A percentile compares a stretch with the other conserved stretches of the same genome.
phyloP scores from a whole-genome alignment of 2,797 vertebrate species.

The Liasis olivaceus region DNA sequence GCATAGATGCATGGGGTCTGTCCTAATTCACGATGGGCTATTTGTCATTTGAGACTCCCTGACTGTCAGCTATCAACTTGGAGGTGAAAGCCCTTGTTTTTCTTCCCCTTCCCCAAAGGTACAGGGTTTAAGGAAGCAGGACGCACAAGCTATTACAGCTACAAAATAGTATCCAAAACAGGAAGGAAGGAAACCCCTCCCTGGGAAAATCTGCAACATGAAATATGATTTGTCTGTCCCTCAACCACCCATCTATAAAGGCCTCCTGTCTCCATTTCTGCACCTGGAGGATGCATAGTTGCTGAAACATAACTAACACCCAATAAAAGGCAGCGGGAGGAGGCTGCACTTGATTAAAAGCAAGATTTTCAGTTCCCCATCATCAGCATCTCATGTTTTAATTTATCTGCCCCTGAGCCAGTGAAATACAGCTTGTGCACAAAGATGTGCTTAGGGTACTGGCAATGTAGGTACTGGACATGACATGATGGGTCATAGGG shows the following conservation, averaged over 20 bases:
- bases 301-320: not conserved
- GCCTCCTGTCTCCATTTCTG: not conserved
- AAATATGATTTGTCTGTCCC: not conserved
- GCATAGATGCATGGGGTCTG: not conserved
- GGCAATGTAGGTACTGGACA: not conserved
- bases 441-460: not conserved
- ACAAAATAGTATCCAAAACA: not conserved
- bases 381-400: not conserved
- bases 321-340: not conserved
- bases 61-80: not conserved
- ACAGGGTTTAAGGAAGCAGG: not conserved
- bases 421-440: not conserved
- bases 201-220: not conserved
- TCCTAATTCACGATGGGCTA: not conserved
- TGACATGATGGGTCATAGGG: slow-evolving; percentile 25
- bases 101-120: not conserved
- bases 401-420: slow-evolving; percentile 5
- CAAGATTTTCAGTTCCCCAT: not conserved
- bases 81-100: not conserved
- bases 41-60: not conserved
- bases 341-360: not conserved
- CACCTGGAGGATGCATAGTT: not conserved
- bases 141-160: not conserved
- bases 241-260: not conserved
- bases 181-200: not conserved